Conservation (phyloP, 2,888 invertebrate species). For the Diploptera punctata region DNA sequence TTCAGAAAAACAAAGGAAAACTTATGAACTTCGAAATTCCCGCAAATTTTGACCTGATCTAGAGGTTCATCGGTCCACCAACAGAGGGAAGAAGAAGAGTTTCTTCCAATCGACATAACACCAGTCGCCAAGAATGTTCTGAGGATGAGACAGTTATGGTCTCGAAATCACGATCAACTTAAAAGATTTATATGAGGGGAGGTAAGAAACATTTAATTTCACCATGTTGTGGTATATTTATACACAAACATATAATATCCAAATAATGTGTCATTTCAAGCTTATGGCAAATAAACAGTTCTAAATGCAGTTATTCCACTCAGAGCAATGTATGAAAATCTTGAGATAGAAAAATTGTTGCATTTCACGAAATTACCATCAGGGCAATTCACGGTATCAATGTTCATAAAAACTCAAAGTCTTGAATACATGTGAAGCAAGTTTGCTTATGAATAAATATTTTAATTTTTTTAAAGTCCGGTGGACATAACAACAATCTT, state of each 20-base stretch:
- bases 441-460: slow-evolving; percentile 5
- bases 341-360: slow-evolving; percentile 31
- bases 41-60: too few relatives aligned
- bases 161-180: too few relatives aligned
- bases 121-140: too few relatives aligned
- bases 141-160: too few relatives aligned
- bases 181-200: too few relatives aligned
- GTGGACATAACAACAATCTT: slow-evolving; percentile 9
- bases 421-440: slow-evolving; percentile 15
- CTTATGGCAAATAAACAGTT: slow-evolving; percentile 23
- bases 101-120: too few relatives aligned
- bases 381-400: slow-evolving; percentile 14
- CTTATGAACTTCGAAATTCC: too few relatives aligned
- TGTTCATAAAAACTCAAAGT: slow-evolving; percentile 14
- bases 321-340: slow-evolving; percentile 30
- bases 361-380: slow-evolving; percentile 16
- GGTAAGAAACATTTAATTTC: too few relatives aligned
- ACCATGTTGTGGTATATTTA: slow-evolving; percentile 16
- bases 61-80: too few relatives aligned
- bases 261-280: slow-evolving; percentile 24
- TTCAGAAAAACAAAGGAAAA: too few relatives aligned
- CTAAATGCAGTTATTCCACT: slow-evolving; percentile 29
- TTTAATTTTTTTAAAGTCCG: slow-evolving; percentile 10
- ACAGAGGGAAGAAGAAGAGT: too few relatives aligned
- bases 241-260: slow-evolving; percentile 24